Evolutionary conservation across 2,888 invertebrate species (phyloP), one percentile per base, ranked within the genome.

Genomic region (Caenorhabditis auriculariae): DNA sequence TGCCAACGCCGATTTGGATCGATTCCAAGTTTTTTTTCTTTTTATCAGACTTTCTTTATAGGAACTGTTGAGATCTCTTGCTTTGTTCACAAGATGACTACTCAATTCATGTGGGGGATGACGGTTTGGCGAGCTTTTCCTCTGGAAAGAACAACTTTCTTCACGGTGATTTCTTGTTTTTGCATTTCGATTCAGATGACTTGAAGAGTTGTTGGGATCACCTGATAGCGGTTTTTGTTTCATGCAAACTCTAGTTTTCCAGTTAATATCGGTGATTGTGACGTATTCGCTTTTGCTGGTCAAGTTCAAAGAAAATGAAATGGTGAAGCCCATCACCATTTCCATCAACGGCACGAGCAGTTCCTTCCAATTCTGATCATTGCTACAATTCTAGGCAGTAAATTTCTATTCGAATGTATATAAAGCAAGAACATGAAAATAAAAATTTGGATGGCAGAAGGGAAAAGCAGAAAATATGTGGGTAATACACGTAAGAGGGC

Each of bases 31-130:
- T 27, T 32, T 15, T 3, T 7, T 27, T 24, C 19, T 19, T 15
- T 7, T 24, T n/a, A n/a, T 9, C n/a, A 7, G 17, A 17, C 6
- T 9, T 35, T 3, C 4, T 19, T 27, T 26, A 28, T 7, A 35
- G 5, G 46, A 42, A n/a, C 9, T 24, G 29, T 74, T 48, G 32
- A 79, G 74, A 78, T 80, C 24, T 72, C 73, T 0, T 76, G 77
- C 46, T 80, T 80, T 51, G 76, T 80, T 15, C 78, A 80, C 62
- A 80, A 78, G 53, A 77, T 75, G 76, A 69, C 72, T 1, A 78
- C 76, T 15, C 80, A 80, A 54, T 74, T 75, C 63, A 77, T 77
- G 75, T 80, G 76, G 77, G 80, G 77, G 44, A 77, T 80, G 77
- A 77, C 78, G 2, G 79, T 80, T 23, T 80, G 80, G 80, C 54